Evolutionary conservation across 1,140 invertebrate species (phyloP).

Genomic region (Drosophila leontia): DNA sequence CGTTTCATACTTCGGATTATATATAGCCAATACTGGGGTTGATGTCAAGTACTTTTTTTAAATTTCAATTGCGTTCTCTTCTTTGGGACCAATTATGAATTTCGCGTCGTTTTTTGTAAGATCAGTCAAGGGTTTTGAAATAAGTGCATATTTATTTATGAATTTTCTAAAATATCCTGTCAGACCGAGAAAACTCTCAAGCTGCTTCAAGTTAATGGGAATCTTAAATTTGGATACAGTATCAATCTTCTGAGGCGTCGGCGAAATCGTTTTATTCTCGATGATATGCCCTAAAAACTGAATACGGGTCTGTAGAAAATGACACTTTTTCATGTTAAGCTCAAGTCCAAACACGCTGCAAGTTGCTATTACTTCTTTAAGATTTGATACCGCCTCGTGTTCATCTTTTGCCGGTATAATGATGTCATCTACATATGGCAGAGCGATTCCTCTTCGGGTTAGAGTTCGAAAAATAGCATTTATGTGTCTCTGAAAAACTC

Average conservation of each 20-base stretch:
- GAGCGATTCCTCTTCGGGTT: conserved; percentile 2
- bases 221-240: background rate
- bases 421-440: background rate
- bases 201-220: conserved; percentile 6
- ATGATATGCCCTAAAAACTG: conserved; percentile 9
- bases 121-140: background rate
- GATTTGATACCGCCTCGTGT: background rate
- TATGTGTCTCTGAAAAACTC: conserved; percentile 1
- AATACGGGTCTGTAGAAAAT: background rate
- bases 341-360: conserved; percentile 6
- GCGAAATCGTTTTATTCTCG: conserved; percentile 4
- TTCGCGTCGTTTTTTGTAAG: background rate
- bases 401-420: conserved; percentile 16
- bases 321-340: background rate
- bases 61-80: background rate
- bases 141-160: background rate
- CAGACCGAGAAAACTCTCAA: conserved; percentile 24
- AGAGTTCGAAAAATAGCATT: too few species aligned
- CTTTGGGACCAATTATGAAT: background rate
- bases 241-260: background rate
- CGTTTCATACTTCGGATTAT: conserved; percentile 1
- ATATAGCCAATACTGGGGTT: background rate
- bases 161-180: conserved; percentile 31
- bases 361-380: conserved; percentile 10
- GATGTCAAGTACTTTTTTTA: background rate